Conservation (phyloP, 2,113 vertebrate genomes). For the Eptatretus burgeri region DNA sequence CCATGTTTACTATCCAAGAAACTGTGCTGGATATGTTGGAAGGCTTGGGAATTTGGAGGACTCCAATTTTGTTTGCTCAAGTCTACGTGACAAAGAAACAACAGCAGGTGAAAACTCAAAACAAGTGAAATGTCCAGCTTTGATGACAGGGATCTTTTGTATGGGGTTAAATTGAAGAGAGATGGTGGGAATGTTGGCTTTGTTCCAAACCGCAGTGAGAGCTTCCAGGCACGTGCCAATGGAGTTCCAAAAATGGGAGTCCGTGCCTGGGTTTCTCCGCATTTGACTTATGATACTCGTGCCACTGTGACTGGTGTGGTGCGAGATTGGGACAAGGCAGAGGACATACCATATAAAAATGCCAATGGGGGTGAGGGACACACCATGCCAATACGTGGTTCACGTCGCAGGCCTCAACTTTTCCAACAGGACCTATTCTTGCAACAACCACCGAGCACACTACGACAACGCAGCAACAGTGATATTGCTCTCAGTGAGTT, state of each 20-base stretch:
- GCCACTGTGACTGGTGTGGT: background rate
- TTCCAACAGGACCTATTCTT: background rate
- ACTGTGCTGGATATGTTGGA: too few relatives aligned
- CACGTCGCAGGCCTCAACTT: background rate
- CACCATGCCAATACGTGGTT: background rate
- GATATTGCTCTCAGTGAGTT: conserved; percentile 92
- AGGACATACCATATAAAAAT: too few relatives aligned
- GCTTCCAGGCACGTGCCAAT: background rate
- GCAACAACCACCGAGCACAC: conserved; percentile 22
- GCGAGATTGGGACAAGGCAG: background rate
- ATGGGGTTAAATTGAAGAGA: too few relatives aligned
- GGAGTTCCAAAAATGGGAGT: conserved; percentile 1
- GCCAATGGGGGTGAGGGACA: background rate
- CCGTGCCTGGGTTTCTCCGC: conserved; percentile 4
- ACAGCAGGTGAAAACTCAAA: too few relatives aligned
- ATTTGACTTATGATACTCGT: background rate
- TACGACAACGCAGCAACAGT: conserved; percentile 77
- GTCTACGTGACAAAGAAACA: too few relatives aligned
- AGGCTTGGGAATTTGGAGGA: too few relatives aligned
- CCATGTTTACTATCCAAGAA: too few relatives aligned
- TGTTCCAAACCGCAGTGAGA: conserved; percentile 1
- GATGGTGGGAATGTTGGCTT: too few relatives aligned
- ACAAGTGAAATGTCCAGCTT: too few relatives aligned
- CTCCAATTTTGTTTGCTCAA: too few relatives aligned
- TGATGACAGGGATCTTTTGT: too few relatives aligned